Evolutionary conservation across 2,113 vertebrate genomes (phyloP).

Genomic region (Parus major): DNA sequence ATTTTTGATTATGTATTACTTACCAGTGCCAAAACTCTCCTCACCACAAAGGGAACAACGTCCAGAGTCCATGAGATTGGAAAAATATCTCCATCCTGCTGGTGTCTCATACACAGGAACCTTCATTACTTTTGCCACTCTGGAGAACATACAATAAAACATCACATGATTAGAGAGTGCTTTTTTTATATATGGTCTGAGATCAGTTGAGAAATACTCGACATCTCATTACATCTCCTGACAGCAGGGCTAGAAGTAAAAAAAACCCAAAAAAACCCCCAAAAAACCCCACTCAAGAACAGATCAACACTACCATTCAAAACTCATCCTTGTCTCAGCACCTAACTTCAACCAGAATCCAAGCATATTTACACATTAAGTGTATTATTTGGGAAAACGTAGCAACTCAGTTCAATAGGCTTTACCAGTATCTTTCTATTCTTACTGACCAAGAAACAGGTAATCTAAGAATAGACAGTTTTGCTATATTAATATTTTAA

Average conservation of each 20-base stretch:
- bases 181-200: background rate
- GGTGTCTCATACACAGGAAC: slow-evolving; percentile 97
- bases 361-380: background rate
- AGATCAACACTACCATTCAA: background rate
- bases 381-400: background rate
- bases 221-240: background rate
- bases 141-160: slow-evolving; percentile 60
- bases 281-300: background rate
- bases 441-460: background rate
- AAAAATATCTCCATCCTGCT: slow-evolving; percentile 95
- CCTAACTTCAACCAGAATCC: background rate
- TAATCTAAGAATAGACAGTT: background rate
- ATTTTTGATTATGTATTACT: background rate
- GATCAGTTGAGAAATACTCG: background rate
- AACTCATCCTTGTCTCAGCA: background rate
- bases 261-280: background rate
- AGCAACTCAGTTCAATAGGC: background rate
- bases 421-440: background rate
- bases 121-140: slow-evolving; percentile 96
- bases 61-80: slow-evolving; percentile 96
- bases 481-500: background rate
- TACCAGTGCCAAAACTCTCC: slow-evolving; percentile 98
- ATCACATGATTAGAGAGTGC: accelerated
- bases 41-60: slow-evolving; percentile 96
- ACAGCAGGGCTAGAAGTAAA: background rate